Conservation (phyloP, 2,797 vertebrate species). For the Borostomias antarcticus region DNA sequence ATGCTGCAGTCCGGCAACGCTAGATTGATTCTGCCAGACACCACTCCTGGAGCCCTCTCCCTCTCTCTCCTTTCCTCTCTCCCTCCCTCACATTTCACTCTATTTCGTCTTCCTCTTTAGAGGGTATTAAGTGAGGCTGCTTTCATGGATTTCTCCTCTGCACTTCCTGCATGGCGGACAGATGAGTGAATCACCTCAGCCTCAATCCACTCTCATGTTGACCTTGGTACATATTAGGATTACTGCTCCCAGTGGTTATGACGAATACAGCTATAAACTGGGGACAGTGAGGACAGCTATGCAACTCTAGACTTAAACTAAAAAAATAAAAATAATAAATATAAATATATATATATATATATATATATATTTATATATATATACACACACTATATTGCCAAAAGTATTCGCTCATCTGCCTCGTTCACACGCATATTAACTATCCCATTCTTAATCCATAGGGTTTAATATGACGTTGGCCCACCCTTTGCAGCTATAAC, state of each 20-base stretch:
- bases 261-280: slow-evolving; percentile 29
- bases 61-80: not conserved
- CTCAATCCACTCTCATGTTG: slow-evolving; percentile 36
- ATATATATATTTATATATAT: too few species aligned
- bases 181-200: slow-evolving; percentile 43
- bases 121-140: slow-evolving; percentile 39
- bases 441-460: too few species aligned
- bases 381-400: too few species aligned
- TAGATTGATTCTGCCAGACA: slow-evolving; percentile 47
- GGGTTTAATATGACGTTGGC: too few species aligned
- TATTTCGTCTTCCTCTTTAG: slow-evolving; percentile 23
- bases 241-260: slow-evolving; percentile 24
- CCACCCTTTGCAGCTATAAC: too few species aligned
- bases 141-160: slow-evolving; percentile 24
- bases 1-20: slow-evolving; percentile 33
- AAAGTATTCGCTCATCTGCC: too few species aligned
- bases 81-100: slow-evolving; percentile 17
- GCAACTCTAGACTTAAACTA: too few species aligned
- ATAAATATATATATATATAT: too few species aligned
- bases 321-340: too few species aligned
- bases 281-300: not conserved
- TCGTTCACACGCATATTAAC: too few species aligned
- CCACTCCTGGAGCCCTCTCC: not conserved
- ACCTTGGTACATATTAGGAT: slow-evolving; percentile 47
- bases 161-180: slow-evolving; percentile 30